Conservation (phyloP, 2,797 vertebrate genomes). For the Silurus lanzhouensis region DNA sequence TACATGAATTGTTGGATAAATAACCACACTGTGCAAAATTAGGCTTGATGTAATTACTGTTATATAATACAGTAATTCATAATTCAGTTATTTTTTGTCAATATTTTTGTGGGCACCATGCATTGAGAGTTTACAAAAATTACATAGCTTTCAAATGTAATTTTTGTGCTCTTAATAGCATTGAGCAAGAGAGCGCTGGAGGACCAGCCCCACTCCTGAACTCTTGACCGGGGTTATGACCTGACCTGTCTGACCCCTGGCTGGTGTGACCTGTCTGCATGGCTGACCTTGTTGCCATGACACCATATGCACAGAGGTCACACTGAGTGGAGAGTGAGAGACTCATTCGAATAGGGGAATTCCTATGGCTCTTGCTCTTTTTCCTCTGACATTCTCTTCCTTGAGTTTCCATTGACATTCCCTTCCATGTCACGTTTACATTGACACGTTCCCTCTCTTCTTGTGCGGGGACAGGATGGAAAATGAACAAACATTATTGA, state of each 20-base stretch:
- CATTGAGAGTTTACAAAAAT: background rate
- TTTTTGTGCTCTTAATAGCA: conserved; percentile 18
- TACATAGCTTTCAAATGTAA: background rate
- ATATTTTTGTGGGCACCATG: conserved; percentile 27
- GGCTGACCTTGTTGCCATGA: conserved; percentile 75
- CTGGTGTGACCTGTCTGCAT: conserved; percentile 82
- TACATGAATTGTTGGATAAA: background rate
- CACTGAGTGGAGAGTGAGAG: conserved; percentile 40
- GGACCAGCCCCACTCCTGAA: conserved; percentile 66
- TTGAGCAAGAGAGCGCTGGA: background rate
- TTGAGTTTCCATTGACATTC: background rate
- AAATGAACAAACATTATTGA: conserved; percentile 12
- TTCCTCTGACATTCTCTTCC: conserved; percentile 20
- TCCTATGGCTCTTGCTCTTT: conserved; percentile 32
- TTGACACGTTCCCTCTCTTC: conserved; percentile 19
- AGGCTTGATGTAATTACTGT: background rate
- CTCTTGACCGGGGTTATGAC: conserved; percentile 74
- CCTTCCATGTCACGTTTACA: conserved; percentile 4
- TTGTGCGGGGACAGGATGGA: conserved; percentile 10
- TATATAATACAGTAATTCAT: background rate
- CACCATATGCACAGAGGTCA: conserved; percentile 54
- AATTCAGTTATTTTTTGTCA: conserved; percentile 19
- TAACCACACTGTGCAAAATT: background rate
- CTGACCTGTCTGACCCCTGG: conserved; percentile 86
- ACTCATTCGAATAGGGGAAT: conserved; percentile 20